Evolutionary conservation across 2,888 invertebrate species (phyloP), one percentile per base, ranked within the genome.

Genomic region (Drosophila recens): DNA sequence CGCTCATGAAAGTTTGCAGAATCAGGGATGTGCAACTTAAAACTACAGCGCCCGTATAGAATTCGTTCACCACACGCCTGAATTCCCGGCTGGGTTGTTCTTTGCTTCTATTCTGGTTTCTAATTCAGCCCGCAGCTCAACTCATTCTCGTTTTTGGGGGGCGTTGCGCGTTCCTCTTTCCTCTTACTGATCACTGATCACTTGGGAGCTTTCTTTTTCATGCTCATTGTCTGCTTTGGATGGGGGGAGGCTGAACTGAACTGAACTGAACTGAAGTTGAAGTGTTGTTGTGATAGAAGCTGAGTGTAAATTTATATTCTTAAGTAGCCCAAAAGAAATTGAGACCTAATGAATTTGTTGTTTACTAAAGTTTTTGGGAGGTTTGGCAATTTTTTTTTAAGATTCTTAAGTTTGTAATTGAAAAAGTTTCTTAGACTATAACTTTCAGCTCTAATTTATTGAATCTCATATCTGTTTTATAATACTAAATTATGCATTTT

Each of bases 191-290:
- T 80, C 72, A 13, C 38, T 36, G 61, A 71, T 80, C 72, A 36
- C 15, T 71, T 33, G 52, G 27, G 13, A 82, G 83, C 76, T 79
- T 72, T 72, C 45, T 51, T 36, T 38, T 61, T 43, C 30, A 13
- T 34, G 23, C 34, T 48, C 33, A 49, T 36, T 23, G 38, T 52
- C 63, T 10, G 15, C 17, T 17, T 17, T 17, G 17, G 17, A 17
- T 17, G 17, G 17, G 17, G 17, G 17, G 17, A 17, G 17, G 17
- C 13, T 45, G 45, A 45, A 27, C 23, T 45, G 30, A 30, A 30
- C 8, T 30, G 8, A 30, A 30, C 23, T 45, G 30, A 30, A 30
- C 8, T 30, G 8, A 30, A 30, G 30, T 30, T 8, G 3, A 40
- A 82, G 74, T 56, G 53, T 52, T 76, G 30, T 80, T 36, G 51